Base-by-base conservation (phyloP, 2,113 vertebrate species). In the Scopus umbretta region DNA sequence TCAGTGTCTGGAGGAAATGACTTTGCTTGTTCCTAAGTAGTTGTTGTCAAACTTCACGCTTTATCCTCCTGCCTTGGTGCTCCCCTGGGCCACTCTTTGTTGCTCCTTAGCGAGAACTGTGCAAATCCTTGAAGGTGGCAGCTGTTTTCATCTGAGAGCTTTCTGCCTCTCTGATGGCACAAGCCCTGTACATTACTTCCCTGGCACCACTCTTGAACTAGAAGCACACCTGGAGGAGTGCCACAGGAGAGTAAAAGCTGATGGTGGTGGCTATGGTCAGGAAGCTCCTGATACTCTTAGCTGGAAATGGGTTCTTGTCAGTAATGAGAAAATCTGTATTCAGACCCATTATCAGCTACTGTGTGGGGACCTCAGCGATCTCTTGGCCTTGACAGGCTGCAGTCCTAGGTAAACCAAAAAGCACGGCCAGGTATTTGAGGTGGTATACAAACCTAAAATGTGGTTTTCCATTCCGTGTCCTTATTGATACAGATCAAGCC, bases 401-500 rank as follows among this genome's bases (percentile, higher is more conserved):
- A 72, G 30, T 21, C 27, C 53, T 56, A 8, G 38, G 18, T 47
- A 45, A 88, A 56, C 36, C 19, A 66, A 65, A 53, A 91, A 83
- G 36, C 7, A 13, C 5, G 3, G 43, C 15, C 71, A 88, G 34
- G 20, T 72, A 42, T 26, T 15, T 59, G 43, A 88, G 20, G 40
- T 47, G 26, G 18, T 20, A 21, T 36, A 65, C 43, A 72, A 80
- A 65, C 26, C 16, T 65, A 34, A 80, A 66, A 17, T 3, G 12
- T 2, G 4, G 15, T 10, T 83, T 89, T 74, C 55, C 29, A 6
- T 34, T 76, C 0, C 0, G 11, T 78, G n/a, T 34, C 38, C 25
- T 84, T 80, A 52, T 8, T 36, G 55, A 50, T 17, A 78, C 0
- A 0, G 49, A 23, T 40, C 45, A 74, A 89, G 61, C 30, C 73